Percentiles rank a stretch among this genome's conserved stretches.
Evolutionary conservation across 2,797 vertebrate species (phyloP).

Genomic region (Mionectes olivaceus): DNA sequence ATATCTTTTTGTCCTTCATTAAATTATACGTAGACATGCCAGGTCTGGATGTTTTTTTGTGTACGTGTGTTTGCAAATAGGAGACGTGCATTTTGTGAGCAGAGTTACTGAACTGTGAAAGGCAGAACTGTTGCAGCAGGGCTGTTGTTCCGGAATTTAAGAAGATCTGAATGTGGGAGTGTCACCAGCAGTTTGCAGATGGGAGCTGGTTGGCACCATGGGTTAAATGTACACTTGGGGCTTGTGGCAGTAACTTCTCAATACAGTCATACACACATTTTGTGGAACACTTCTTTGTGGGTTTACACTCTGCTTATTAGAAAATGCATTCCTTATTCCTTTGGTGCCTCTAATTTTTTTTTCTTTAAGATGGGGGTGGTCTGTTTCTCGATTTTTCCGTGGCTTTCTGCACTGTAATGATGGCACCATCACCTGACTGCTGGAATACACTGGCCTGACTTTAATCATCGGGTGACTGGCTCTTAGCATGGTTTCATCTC

Average conservation of each 20-base stretch:
- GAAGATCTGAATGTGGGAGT: not conserved
- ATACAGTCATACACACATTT: rapidly evolving
- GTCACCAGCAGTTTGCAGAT: not conserved
- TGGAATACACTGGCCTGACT: constrained; percentile 68
- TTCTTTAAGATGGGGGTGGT: constrained; percentile 54
- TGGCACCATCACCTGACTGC: constrained; percentile 71
- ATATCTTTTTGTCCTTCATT: not conserved
- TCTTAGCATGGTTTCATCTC: constrained; percentile 57
- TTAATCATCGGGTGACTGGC: constrained; percentile 66
- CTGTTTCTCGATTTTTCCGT: constrained; percentile 67
- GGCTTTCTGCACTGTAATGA: constrained; percentile 70
- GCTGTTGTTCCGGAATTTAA: not conserved
- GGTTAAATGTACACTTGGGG: not conserved
- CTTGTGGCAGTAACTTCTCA: not conserved
- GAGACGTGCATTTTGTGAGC: not conserved
- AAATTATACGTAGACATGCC: not conserved
- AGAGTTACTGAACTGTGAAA: not conserved
- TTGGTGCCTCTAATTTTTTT: constrained; percentile 38
- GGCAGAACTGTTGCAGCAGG: not conserved
- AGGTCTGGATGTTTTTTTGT: not conserved
- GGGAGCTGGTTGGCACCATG: not conserved
- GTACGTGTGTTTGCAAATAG: not conserved
- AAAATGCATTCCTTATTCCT: not conserved
- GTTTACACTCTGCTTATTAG: not conserved
- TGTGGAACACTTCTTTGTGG: not conserved